Percentiles rank a stretch among this genome's conserved stretches.
phyloP scores from a whole-genome alignment of 23 tunicate species.

The Botrylloides violaceus region DNA sequence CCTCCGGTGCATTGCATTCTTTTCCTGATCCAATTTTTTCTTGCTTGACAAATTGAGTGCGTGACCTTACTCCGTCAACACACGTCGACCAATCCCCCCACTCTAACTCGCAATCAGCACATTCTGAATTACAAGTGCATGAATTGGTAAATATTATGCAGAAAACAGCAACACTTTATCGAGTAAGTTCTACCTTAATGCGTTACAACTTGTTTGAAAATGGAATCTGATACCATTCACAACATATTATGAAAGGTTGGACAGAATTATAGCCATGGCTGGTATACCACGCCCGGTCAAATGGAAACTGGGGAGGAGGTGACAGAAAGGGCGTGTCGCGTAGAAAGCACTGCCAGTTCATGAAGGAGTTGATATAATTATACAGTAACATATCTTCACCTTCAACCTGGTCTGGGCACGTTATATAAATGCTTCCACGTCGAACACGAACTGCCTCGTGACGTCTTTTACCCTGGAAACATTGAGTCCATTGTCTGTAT shows the following conservation, averaged over 20 bases:
- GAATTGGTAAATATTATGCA: no score
- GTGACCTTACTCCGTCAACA: constrained; percentile 25
- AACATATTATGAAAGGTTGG: no score
- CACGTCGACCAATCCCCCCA: constrained; percentile 78
- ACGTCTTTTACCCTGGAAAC: constrained; percentile 22
- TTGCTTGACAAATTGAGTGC: constrained; percentile 24
- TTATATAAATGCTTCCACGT: constrained; percentile 9
- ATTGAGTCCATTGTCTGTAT: constrained; percentile 42
- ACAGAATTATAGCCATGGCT: no score
- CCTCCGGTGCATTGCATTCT: constrained; percentile 32
- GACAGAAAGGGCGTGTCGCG: no score
- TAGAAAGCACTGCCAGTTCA: no score
- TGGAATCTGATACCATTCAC: no score
- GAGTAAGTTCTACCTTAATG: no score
- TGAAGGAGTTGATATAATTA: background rate
- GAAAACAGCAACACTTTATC: no score
- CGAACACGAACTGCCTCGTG: constrained; percentile 8
- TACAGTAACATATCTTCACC: background rate
- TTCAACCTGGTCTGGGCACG: constrained; percentile 18
- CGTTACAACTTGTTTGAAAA: no score
- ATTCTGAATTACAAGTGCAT: constrained; percentile 42
- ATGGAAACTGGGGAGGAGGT: no score
- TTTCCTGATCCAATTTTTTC: constrained; percentile 62
- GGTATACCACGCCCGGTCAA: no score
- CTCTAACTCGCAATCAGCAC: constrained; percentile 51